Evolutionary conservation across 2,888 invertebrate species (phyloP), one percentile per base, ranked within the genome.

Genomic region (Sinelater perroti): DNA sequence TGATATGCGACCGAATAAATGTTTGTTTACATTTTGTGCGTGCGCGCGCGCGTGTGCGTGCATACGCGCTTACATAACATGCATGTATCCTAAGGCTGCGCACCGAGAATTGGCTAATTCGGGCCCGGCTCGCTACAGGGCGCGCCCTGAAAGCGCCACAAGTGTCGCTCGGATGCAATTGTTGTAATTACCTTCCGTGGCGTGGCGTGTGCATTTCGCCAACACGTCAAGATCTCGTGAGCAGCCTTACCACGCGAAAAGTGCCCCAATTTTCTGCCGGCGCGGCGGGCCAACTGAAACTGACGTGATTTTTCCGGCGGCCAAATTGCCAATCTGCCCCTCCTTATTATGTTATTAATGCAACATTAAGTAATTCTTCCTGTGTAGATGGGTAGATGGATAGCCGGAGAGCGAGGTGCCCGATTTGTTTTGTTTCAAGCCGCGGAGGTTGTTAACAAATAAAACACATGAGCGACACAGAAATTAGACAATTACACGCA

Each of bases 1-100:
- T 17, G 35, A 49, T 35, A 49, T 36, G 14, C 24, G 24, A 49
- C 14, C 33, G 35, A 35, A 49, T 49, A 33, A 47, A 33, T 31
- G 26, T 47, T 47, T 49, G 47, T 35, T 35, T 49, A 21, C 35
- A 35, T 21, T 16, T 13, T 36, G n/a, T n/a, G 14, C 10, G 18
- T 35, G 18, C 16, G 18, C 35, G 18, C 14, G 16, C 18, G 17
- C 8, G 14, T 35, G n/a, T 35, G 18, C n/a, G 35, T n/a, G n/a
- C n/a, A n/a, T n/a, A n/a, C n/a, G n/a, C n/a, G n/a, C n/a, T n/a
- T n/a, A n/a, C n/a, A n/a, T n/a, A n/a, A n/a, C n/a, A n/a, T n/a
- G n/a, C n/a, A n/a, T n/a, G n/a, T n/a, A n/a, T n/a, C n/a, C n/a
- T n/a, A n/a, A n/a, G n/a, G n/a, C n/a, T n/a, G n/a, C n/a, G n/a